Evolutionary conservation across 2,888 invertebrate genomes (phyloP), one percentile per base, ranked within the genome.

Genomic region (Limnephilus rhombicus): DNA sequence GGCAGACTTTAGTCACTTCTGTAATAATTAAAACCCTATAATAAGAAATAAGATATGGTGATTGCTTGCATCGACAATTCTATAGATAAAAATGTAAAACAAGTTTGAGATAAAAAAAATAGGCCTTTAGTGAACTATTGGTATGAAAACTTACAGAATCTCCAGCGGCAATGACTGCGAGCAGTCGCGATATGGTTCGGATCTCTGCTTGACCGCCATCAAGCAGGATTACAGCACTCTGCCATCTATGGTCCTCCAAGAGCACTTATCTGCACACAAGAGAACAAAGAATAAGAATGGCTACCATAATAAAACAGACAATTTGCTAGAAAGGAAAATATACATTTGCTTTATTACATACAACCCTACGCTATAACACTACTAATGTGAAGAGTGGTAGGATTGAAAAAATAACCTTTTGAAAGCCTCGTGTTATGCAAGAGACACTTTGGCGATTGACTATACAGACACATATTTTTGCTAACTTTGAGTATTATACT

Each of bases 81-180:
- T 37, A n/a, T 0, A 34, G 34, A 81, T n/a, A 80, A 85, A 37
- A 68, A 24, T 68, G 41, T 37, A 85, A 24, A 85, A 85, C 41
- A 24, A 13, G 37, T 81, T 24, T 81, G 41, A 41, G 29, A 29
- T 90, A 31, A 18, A 82, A 5, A 37, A 15, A 86, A 45, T 31
- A 53, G 7, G 37, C 3, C 15, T 15, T 0, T 45, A 45, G 11
- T 45, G 45, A 45, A 45, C 1, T 1, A 45, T 41, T 45, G 45
- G 45, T 45, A 45, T 49, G 11, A 11, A 29, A 15, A 95, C 96
- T 96, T 94, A 96, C 96, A 96, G 95, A 95, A 96, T 96, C 94
- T 96, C 96, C 94, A 96, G 96, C 90, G 96, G 96, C 94, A 96
- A 94, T 82, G 96, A 95, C 94, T 96, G 96, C 93, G 96, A 96